These are phyloP conservation scores for Tragulus kanchil DNA, from an alignment of 2,113 vertebrate genomes.

Conservation along the genomic window DNA sequence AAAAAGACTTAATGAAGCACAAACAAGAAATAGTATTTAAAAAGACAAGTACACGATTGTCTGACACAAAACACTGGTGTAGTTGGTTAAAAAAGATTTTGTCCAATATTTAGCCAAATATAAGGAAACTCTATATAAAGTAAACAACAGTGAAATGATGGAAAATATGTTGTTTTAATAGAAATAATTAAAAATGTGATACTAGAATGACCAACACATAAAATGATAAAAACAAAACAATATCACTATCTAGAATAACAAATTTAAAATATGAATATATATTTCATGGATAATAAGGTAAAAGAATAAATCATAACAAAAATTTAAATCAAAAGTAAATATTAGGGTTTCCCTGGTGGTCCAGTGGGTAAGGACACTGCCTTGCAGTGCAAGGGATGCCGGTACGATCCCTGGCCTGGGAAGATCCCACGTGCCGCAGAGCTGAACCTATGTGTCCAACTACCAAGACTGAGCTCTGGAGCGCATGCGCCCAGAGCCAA, in stretches of 20 bases:
- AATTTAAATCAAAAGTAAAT: neutral
- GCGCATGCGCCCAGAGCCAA: too few species aligned
- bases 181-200: constrained; percentile 19
- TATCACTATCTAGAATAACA: neutral
- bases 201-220: neutral
- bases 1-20: neutral
- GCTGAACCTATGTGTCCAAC: too few species aligned
- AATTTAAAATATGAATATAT: neutral
- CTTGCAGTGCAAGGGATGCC: too few species aligned
- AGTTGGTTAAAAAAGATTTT: neutral
- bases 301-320: neutral
- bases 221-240: neutral
- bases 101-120: neutral
- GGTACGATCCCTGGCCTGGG: too few species aligned
- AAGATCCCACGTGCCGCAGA: too few species aligned
- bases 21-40: neutral
- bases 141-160: neutral
- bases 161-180: neutral
- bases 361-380: too few species aligned
- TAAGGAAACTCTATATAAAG: neutral
- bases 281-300: neutral
- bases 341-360: too few species aligned
- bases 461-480: too few species aligned
- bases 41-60: neutral
- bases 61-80: neutral